These are phyloP conservation scores for Pimephales promelas DNA, from an alignment of 2,113 vertebrate species.

Conservation along the genomic window DNA sequence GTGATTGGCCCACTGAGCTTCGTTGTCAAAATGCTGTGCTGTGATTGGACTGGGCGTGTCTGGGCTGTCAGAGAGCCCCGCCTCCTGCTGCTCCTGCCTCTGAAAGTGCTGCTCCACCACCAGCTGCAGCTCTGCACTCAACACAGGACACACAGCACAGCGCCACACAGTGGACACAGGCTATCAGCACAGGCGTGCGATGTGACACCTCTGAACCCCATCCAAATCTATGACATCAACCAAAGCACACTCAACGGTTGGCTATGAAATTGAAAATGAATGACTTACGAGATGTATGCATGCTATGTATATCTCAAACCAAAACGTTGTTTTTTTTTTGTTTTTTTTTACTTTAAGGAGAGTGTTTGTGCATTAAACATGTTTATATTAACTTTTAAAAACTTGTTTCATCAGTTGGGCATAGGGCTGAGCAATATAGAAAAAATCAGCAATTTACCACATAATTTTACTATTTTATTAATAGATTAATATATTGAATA, in stretches of 20 bases:
- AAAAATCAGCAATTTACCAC: neutral
- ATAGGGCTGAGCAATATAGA: neutral
- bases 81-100: constrained; percentile 66
- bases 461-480: neutral
- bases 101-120: constrained; percentile 73
- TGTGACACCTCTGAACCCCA: constrained; percentile 12
- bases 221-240: constrained; percentile 19
- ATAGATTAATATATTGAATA: too few species aligned
- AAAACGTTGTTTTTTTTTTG: too few species aligned
- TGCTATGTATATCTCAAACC: neutral
- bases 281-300: constrained; percentile 8
- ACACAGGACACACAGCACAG: constrained; percentile 46
- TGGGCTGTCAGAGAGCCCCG: constrained; percentile 68
- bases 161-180: constrained; percentile 37
- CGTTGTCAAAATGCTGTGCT: constrained; percentile 64
- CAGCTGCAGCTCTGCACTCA: constrained; percentile 70
- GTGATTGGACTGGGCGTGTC: constrained; percentile 71
- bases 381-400: neutral
- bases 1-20: constrained; percentile 70
- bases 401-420: neutral
- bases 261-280: constrained; percentile 15
- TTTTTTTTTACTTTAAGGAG: neutral
- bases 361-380: neutral
- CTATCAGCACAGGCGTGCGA: constrained; percentile 16
- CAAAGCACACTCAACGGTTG: neutral